A percentile compares a stretch with the other conserved stretches of the same genome.
Conservation (phyloP, 1,140 invertebrate species). For the Subanguina moxae region DNA sequence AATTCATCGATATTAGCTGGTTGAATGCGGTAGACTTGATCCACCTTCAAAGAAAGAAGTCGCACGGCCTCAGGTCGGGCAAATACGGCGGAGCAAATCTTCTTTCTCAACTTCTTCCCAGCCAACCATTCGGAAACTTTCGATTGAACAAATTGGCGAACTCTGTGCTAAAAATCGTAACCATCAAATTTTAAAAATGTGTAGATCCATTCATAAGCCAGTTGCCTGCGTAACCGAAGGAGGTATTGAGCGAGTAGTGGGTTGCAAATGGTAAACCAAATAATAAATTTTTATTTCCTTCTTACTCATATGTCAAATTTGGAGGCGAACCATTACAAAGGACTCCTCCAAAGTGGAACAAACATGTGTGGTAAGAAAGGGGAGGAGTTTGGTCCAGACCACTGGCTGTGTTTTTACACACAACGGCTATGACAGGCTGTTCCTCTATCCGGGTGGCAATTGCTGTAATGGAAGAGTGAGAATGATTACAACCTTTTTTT, state of each 20-base stretch:
- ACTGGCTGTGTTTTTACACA: conserved; percentile 24
- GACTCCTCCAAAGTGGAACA: conserved; percentile 14
- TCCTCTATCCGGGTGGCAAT: conserved; percentile 1
- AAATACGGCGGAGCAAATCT: too few species aligned
- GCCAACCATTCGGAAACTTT: too few species aligned
- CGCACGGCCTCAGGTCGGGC: too few species aligned
- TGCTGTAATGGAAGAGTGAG: background rate
- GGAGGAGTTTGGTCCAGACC: conserved; percentile 17
- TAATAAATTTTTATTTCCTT: too few species aligned
- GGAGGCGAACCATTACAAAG: background rate
- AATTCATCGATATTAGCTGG: too few species aligned
- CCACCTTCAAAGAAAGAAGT: too few species aligned
- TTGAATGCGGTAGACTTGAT: too few species aligned
- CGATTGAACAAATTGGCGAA: too few species aligned
- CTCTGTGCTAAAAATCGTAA: too few species aligned
- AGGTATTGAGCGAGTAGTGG: conserved; percentile 17
- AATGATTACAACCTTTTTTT: background rate
- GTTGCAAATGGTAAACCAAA: conserved; percentile 23
- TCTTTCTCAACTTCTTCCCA: too few species aligned
- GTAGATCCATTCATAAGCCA: conserved; percentile 6
- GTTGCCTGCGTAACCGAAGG: conserved; percentile 25
- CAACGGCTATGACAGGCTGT: conserved; percentile 13
- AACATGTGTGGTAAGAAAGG: conserved; percentile 16
- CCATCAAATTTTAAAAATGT: too few species aligned
- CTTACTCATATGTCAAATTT: background rate